Conservation (phyloP, 2,888 invertebrate species). For the Xanthia icteritia region DNA sequence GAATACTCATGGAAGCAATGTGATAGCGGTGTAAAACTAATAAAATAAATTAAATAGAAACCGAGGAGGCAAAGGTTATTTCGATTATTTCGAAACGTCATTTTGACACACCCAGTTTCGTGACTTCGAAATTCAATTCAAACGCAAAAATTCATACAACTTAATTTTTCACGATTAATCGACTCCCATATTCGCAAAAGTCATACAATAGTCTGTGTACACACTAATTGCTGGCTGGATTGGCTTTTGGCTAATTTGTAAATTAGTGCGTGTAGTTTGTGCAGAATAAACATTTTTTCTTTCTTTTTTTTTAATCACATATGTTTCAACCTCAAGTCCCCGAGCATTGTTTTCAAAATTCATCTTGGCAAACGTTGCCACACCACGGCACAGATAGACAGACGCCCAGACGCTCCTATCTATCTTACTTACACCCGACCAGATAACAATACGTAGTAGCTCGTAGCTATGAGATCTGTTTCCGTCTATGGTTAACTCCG, state of each 20-base stretch:
- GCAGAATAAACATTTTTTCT: too few relatives aligned
- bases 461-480: conserved; percentile 19
- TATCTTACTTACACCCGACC: conserved; percentile 12
- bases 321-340: neutral
- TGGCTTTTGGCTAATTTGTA: too few relatives aligned
- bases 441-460: conserved; percentile 44
- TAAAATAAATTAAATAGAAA: neutral
- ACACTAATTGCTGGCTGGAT: neutral
- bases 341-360: conserved; percentile 3
- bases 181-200: neutral
- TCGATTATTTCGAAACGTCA: neutral
- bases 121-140: neutral
- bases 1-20: neutral
- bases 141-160: neutral
- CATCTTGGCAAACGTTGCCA: neutral
- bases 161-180: neutral
- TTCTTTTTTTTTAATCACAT: neutral
- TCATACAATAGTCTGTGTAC: too few relatives aligned
- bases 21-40: neutral
- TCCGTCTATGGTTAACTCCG: conserved; percentile 23
- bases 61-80: neutral
- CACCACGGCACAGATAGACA: conserved; percentile 7
- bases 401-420: conserved; percentile 11
- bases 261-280: too few relatives aligned
- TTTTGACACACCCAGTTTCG: neutral